Conservation (phyloP, 2,888 invertebrate species). For the Tachina grossa region DNA sequence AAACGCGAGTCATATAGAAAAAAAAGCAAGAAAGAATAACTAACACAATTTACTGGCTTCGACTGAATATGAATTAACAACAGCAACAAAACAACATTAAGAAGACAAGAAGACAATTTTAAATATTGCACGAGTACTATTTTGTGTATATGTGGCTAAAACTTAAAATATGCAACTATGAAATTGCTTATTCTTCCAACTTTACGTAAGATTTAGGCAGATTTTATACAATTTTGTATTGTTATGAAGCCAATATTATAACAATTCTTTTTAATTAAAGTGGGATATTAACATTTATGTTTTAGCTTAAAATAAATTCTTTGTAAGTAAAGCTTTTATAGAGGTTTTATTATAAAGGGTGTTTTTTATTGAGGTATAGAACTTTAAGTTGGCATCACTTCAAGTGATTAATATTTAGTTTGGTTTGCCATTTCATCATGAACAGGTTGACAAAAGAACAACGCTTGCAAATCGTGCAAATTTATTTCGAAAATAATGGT, state of each 20-base stretch:
- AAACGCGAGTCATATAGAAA: not conserved
- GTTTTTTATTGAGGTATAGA: too few species aligned
- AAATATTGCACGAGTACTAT: not conserved
- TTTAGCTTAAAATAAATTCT: not conserved
- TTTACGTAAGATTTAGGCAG: too few species aligned
- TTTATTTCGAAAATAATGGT: too few species aligned
- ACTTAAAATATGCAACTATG: conserved; percentile 25
- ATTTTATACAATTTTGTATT: not conserved
- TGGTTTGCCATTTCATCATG: too few species aligned
- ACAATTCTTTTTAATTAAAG: not conserved
- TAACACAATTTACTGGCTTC: conserved; percentile 8
- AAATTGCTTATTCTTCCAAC: not conserved
- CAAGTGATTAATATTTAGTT: too few species aligned
- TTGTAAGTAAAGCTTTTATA: not conserved
- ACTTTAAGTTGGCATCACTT: too few species aligned
- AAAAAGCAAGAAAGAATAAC: conserved; percentile 3
- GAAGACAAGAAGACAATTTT: conserved; percentile 35
- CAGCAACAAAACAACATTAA: conserved; percentile 23
- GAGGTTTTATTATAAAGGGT: not conserved
- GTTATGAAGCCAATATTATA: not conserved
- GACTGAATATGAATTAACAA: conserved; percentile 18
- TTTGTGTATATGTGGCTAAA: not conserved
- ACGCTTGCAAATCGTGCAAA: too few species aligned
- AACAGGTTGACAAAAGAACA: too few species aligned
- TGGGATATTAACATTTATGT: not conserved